Conservation (phyloP, 1,140 invertebrate species). For the Augochlora pura region DNA sequence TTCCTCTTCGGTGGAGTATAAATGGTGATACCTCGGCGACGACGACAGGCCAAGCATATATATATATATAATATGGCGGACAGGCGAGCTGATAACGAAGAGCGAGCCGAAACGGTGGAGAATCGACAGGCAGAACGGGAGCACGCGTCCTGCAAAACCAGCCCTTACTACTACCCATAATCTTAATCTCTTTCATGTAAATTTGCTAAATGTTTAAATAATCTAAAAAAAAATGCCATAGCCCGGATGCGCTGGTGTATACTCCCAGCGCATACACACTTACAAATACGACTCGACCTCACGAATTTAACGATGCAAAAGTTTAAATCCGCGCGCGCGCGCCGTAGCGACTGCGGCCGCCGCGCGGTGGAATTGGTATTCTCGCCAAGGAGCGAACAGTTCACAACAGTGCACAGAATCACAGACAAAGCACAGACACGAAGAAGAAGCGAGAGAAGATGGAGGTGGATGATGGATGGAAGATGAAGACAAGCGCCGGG, state of each 20-base stretch:
- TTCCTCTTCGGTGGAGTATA: neutral
- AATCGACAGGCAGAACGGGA: constrained; percentile 6
- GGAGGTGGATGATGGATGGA: neutral
- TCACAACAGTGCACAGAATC: constrained; percentile 62
- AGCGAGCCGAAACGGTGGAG: neutral
- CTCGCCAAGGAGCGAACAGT: constrained; percentile 62
- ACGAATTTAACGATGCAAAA: constrained; percentile 73
- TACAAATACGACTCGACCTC: constrained; percentile 81
- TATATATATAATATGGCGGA: neutral
- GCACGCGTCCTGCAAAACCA: constrained; percentile 64
- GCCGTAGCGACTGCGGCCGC: constrained; percentile 8
- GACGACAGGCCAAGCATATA: neutral
- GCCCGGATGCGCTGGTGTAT: constrained; percentile 81
- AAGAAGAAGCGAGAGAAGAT: neutral
- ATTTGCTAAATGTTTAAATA: constrained; percentile 81
- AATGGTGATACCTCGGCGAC: neutral
- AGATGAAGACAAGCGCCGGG: constrained; percentile 1
- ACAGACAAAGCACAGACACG: constrained; percentile 64
- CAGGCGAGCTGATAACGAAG: no score
- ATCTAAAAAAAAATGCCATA: constrained; percentile 81
- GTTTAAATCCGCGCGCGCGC: constrained; percentile 50
- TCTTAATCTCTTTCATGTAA: constrained; percentile 82
- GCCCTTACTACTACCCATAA: constrained; percentile 72
- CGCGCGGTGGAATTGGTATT: constrained; percentile 71
- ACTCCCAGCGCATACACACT: constrained; percentile 81